These are phyloP conservation scores for Podarcis raffonei DNA, from an alignment of 2,113 vertebrate species.

Conservation along the genomic window DNA sequence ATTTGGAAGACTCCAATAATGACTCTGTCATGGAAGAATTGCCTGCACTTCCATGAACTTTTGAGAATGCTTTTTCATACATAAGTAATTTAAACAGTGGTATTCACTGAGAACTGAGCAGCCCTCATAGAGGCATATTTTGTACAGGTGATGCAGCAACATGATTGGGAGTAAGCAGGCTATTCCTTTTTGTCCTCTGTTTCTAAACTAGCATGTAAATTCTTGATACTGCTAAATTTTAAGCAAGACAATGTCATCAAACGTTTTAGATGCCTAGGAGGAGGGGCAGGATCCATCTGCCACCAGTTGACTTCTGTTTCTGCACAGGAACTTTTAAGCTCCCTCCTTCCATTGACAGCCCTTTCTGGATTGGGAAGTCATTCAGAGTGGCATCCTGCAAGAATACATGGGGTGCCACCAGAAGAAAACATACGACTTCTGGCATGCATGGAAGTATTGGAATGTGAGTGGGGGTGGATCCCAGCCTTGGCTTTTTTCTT, in stretches of 20 bases:
- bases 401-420: background rate
- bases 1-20: conserved; percentile 43
- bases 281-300: too few relatives aligned
- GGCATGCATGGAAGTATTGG: background rate
- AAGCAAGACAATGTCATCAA: background rate
- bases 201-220: background rate
- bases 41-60: background rate
- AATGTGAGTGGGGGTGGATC: background rate
- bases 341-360: background rate
- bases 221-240: background rate
- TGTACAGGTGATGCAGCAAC: background rate
- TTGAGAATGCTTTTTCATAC: background rate
- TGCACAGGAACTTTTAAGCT: background rate
- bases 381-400: background rate
- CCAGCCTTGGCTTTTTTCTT: background rate
- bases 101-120: conserved; percentile 67
- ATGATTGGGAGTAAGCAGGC: background rate
- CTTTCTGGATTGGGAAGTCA: too few relatives aligned
- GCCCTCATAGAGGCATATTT: conserved; percentile 67
- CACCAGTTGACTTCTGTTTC: too few relatives aligned
- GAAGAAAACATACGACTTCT: background rate
- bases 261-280: background rate
- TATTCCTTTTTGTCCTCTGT: background rate
- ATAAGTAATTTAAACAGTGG: conserved; percentile 54
- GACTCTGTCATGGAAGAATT: conserved; percentile 55